Evolutionary conservation across 2,797 vertebrate species (phyloP).

Genomic region (Malacoraja senta): DNA sequence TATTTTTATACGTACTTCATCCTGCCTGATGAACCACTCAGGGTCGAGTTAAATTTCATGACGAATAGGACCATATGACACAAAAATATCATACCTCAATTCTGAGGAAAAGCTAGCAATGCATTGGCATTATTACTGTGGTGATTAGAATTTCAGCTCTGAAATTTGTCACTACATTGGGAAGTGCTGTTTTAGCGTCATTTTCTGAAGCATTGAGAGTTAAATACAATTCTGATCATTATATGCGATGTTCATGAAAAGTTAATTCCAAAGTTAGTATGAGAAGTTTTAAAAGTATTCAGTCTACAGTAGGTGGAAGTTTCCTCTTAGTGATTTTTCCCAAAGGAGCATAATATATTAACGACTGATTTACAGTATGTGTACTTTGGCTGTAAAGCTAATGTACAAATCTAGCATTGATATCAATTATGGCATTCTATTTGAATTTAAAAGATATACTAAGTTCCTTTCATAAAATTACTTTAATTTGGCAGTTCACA

Average conservation of each 20-base stretch:
- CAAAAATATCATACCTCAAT: background rate
- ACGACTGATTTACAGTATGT: constrained; percentile 23
- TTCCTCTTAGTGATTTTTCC: constrained; percentile 15
- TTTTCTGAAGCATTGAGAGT: background rate
- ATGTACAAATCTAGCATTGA: background rate
- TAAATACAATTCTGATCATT: background rate
- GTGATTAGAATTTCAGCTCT: background rate
- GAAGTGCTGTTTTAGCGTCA: background rate
- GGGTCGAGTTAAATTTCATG: background rate
- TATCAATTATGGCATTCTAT: background rate
- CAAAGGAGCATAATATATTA: background rate
- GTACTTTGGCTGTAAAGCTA: constrained; percentile 22
- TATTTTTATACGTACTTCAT: background rate
- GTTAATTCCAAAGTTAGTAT: background rate
- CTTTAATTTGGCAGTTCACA: background rate
- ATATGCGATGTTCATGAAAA: background rate
- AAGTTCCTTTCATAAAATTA: constrained; percentile 19
- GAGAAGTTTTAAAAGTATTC: background rate
- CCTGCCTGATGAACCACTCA: background rate
- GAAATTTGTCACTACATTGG: background rate
- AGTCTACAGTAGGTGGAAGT: background rate
- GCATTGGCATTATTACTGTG: background rate
- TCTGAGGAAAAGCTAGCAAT: background rate
- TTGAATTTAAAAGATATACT: background rate
- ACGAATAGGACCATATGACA: background rate